phyloP scores from a whole-genome alignment of 2,888 invertebrate genomes.

The Celastrina argiolus region DNA sequence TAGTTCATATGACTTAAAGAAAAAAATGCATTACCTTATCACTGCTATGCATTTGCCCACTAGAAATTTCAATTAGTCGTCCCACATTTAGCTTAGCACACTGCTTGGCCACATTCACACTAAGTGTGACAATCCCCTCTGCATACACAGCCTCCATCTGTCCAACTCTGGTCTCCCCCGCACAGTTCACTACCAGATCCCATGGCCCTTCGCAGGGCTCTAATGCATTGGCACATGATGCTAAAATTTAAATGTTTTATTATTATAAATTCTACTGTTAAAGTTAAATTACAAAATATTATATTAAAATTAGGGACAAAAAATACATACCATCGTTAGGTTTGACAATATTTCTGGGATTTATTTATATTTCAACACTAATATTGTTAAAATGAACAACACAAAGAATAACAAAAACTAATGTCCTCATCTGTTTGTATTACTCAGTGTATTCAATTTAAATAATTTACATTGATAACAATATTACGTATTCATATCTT shows the following conservation, averaged over 20 bases:
- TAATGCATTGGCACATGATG: slow-evolving; percentile 88
- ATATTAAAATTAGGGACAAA: neutral
- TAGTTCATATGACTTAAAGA: too few relatives aligned
- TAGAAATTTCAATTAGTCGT: slow-evolving; percentile 89
- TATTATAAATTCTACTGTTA: too few relatives aligned
- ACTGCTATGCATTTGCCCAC: slow-evolving; percentile 87
- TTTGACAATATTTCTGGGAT: neutral
- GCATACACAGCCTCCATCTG: slow-evolving; percentile 94
- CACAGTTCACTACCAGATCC: slow-evolving; percentile 92
- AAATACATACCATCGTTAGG: neutral
- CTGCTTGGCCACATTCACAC: slow-evolving; percentile 88
- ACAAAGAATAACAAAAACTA: neutral
- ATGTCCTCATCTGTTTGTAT: neutral
- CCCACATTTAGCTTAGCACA: slow-evolving; percentile 83
- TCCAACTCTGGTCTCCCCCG: slow-evolving; percentile 92
- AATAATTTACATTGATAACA: neutral
- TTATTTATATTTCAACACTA: neutral
- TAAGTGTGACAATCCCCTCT: slow-evolving; percentile 91
- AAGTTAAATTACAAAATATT: too few relatives aligned
- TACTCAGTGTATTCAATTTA: slow-evolving; percentile 1
- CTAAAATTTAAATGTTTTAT: slow-evolving; percentile 62
- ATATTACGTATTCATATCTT: slow-evolving; percentile 9
- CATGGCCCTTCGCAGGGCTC: slow-evolving; percentile 78
- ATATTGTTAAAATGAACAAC: neutral
- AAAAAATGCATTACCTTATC: slow-evolving; percentile 80